A percentile compares a stretch with the other conserved stretches of the same genome.
Conservation (phyloP, 2,888 invertebrate species). For the Leptinotarsa rubiginosa region DNA sequence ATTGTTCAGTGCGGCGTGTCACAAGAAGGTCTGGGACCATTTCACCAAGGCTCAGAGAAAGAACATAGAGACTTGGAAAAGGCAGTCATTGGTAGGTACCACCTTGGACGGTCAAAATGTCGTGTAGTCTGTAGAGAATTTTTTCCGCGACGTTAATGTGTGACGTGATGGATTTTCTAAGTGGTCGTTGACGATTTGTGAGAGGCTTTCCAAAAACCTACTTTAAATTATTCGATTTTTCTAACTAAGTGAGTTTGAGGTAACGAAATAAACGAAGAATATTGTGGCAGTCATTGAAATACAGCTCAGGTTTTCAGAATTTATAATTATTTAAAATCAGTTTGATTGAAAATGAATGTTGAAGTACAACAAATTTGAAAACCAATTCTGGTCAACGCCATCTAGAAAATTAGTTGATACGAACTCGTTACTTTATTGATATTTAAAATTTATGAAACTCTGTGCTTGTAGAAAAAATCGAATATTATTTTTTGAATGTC, state of each 20-base stretch:
- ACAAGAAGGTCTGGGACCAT: conserved; percentile 99
- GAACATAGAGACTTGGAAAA: conserved; percentile 98
- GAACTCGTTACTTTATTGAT: neutral
- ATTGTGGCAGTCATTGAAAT: too few species aligned
- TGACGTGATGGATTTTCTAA: conserved; percentile 3
- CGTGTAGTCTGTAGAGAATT: conserved; percentile 15
- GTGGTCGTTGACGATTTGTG: neutral
- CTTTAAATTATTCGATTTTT: too few species aligned
- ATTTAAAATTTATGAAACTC: too few species aligned
- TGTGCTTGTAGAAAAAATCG: too few species aligned
- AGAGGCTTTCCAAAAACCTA: too few species aligned
- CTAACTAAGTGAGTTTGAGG: too few species aligned
- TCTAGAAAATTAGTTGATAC: neutral
- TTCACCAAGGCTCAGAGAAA: conserved; percentile 99
- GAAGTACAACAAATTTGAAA: neutral
- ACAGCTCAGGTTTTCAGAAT: too few species aligned
- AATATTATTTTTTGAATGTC: too few species aligned
- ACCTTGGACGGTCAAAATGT: conserved; percentile 55
- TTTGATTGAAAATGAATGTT: neutral
- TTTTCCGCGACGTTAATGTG: neutral
- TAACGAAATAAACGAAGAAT: too few species aligned
- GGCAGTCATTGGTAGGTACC: conserved; percentile 90
- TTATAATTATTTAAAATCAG: too few species aligned
- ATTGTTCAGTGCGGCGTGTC: conserved; percentile 94
- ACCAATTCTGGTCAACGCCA: neutral